A percentile compares a stretch with the other conserved stretches of the same genome.
Conservation (phyloP, 2,113 vertebrate genomes). For the Callopanchax toddi region DNA sequence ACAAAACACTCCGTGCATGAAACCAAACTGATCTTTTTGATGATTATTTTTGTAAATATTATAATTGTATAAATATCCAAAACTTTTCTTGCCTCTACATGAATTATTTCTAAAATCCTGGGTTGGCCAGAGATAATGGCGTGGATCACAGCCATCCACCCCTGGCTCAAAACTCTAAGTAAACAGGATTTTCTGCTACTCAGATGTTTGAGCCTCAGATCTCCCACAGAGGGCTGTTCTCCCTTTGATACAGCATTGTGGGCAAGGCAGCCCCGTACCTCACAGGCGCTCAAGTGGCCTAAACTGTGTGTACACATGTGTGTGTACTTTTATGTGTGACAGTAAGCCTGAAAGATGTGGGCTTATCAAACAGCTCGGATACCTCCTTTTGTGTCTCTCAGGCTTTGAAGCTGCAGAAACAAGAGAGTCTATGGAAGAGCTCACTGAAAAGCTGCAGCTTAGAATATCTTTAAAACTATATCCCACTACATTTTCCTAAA, state of each 20-base stretch:
- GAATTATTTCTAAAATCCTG: not conserved
- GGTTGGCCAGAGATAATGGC: slow-evolving; percentile 10
- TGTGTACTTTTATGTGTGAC: slow-evolving; percentile 56
- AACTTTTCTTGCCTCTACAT: no score
- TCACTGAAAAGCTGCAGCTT: slow-evolving; percentile 17
- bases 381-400: slow-evolving; percentile 40
- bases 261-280: slow-evolving; percentile 36
- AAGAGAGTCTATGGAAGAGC: slow-evolving; percentile 30
- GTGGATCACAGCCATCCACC: slow-evolving; percentile 10
- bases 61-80: not conserved
- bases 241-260: slow-evolving; percentile 42
- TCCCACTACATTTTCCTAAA: slow-evolving; percentile 19
- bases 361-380: slow-evolving; percentile 61
- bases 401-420: slow-evolving; percentile 55
- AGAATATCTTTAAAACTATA: slow-evolving; percentile 37
- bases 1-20: no score
- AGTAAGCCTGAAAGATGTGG: slow-evolving; percentile 61
- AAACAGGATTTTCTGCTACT: slow-evolving; percentile 43
- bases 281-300: slow-evolving; percentile 49
- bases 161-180: slow-evolving; percentile 21
- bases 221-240: slow-evolving; percentile 32
- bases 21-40: no score
- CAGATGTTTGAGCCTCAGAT: slow-evolving; percentile 42
- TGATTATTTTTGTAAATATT: not conserved
- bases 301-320: slow-evolving; percentile 25